Percentiles rank a stretch among this genome's conserved stretches.
Conservation (phyloP, 2,797 vertebrate species). For the Cryptoprocta ferox region DNA sequence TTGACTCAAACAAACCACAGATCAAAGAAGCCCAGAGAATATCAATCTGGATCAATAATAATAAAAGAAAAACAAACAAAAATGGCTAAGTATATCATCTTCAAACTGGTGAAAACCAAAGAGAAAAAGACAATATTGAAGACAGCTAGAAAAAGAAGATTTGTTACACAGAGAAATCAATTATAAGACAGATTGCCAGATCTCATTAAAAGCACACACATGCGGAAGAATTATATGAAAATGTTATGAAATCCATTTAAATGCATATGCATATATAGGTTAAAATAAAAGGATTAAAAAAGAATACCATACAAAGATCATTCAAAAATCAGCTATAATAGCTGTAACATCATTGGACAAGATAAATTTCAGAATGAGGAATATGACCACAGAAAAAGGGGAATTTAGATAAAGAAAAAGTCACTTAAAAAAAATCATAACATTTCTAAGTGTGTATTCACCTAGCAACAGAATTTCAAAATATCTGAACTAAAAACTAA, state of each 20-base stretch:
- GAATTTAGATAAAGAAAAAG: not conserved
- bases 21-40: not conserved
- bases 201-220: not conserved
- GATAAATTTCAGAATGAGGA: not conserved
- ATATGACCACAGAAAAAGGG: not conserved
- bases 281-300: not conserved
- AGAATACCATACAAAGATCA: not conserved
- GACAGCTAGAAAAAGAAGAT: not conserved
- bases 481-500: not conserved
- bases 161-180: not conserved
- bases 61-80: not conserved
- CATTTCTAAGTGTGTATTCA: not conserved
- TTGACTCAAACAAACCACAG: not conserved
- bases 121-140: not conserved
- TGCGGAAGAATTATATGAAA: not conserved
- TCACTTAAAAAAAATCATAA: not conserved
- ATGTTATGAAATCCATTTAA: not conserved
- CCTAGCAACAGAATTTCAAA: not conserved
- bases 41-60: not conserved
- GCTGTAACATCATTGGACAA: not conserved
- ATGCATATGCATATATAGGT: not conserved
- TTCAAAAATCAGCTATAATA: not conserved
- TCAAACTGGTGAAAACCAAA: not conserved
- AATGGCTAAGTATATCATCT: not conserved
- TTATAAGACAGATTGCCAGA: not conserved